phyloP scores from a whole-genome alignment of 2,797 vertebrate species.

The Characodon lateralis region DNA sequence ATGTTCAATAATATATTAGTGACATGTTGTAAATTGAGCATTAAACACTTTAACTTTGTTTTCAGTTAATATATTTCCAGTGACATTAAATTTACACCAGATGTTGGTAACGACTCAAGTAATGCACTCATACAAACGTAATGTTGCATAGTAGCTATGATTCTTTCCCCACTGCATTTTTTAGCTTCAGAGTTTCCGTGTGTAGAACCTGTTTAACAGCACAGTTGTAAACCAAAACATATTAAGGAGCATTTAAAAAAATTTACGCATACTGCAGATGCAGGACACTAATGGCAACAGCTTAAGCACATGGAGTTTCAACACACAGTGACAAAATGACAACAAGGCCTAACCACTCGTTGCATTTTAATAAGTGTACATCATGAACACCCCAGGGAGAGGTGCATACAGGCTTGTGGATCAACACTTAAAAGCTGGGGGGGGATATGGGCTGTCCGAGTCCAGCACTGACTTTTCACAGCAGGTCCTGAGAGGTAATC shows the following conservation, averaged over 20 bases:
- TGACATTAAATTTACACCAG: too few relatives aligned
- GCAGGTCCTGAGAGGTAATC: constrained; percentile 75
- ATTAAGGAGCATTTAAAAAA: constrained; percentile 36
- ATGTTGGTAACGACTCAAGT: too few relatives aligned
- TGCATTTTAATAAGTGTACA: constrained; percentile 77
- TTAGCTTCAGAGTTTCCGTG: neutral
- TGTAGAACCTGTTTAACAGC: constrained; percentile 13
- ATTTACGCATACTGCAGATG: constrained; percentile 34
- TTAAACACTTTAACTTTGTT: too few relatives aligned
- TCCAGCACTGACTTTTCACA: constrained; percentile 80
- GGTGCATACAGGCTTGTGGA: constrained; percentile 50
- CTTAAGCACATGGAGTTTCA: constrained; percentile 44
- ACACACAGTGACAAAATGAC: constrained; percentile 50
- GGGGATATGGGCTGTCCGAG: constrained; percentile 58
- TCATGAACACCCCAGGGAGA: constrained; percentile 74
- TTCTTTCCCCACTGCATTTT: constrained; percentile 6
- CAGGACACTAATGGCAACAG: constrained; percentile 55
- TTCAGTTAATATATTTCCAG: too few relatives aligned
- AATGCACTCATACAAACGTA: too few relatives aligned
- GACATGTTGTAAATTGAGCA: too few relatives aligned
- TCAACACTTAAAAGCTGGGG: constrained; percentile 47
- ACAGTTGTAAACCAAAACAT: constrained; percentile 15
- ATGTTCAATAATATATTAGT: neutral
- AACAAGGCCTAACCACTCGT: constrained; percentile 60
- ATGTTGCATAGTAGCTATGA: neutral